Evolutionary conservation across 2,113 vertebrate species (phyloP), one percentile per base, ranked within the genome.

Genomic region (Marcusenius ussheri): DNA sequence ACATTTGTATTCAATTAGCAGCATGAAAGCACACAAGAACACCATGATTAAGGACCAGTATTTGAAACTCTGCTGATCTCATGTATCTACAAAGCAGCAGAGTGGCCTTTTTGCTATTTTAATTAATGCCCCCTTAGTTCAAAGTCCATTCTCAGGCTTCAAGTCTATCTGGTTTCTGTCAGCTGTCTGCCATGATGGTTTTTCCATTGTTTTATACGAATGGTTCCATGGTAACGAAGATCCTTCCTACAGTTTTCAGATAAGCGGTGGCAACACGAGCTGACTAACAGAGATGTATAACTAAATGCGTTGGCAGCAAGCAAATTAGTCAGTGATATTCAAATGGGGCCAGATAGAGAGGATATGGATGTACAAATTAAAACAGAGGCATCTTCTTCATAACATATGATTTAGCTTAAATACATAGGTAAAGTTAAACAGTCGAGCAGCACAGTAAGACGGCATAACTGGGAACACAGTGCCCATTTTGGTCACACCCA

Each of bases 171-270:
- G 46, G 42, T 15, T 49, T 47, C 88, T 88, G 62, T 62, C 49
- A n/a, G 46, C 58, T 74, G 19, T 42, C 24, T 74, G 62, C 62
- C 88, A 31, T 70, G 58, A 70, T 47, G 45, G 58, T 42, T 74
- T 88, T 62, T 62, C 58, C 56, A 84, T 42, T 45, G 46, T 88
- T n/a, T 42, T 91, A 89, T 89, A 58, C 70, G 83, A 85, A 90
- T 89, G 95, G 94, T 94, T 91, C 95, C 94, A 93, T 95, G 94
- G 95, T 94, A 95, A 96, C 95, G 86, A 92, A 70, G 90, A 91
- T 91, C 91, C 88, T 88, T 91, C 90, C 50, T 56, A 46, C 51
- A 15, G 53, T 19, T 53, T 56, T 53, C 31, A 83, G 39, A 80
- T 42, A 35, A 42, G 35, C 15, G 0, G 35, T 42, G 35, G 35